phyloP scores from a whole-genome alignment of 1,140 invertebrate genomes.

The Oppia nitens region DNA sequence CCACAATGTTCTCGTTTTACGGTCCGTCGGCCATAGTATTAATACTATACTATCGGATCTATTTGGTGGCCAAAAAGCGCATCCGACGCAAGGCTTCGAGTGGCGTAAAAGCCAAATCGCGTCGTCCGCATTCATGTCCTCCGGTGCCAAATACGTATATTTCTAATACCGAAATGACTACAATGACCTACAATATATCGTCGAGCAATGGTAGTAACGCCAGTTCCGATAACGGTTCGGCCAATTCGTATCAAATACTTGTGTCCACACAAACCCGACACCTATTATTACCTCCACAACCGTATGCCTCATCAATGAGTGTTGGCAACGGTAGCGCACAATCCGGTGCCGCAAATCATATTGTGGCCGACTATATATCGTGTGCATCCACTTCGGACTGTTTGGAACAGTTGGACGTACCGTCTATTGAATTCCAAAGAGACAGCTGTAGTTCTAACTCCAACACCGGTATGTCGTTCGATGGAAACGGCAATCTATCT shows the following conservation, averaged over 20 bases:
- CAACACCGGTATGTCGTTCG: background rate
- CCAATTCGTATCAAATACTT: background rate
- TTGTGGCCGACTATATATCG: background rate
- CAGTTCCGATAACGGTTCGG: background rate
- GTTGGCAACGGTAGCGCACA: no score
- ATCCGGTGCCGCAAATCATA: no score
- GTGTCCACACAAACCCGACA: background rate
- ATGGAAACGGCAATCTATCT: background rate
- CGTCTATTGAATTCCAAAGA: background rate
- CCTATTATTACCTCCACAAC: background rate
- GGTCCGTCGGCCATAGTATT: slow-evolving; percentile 77
- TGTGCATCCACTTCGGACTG: background rate
- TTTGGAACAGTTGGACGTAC: background rate
- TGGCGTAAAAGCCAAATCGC: background rate
- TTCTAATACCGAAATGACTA: background rate
- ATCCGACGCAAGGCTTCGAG: background rate
- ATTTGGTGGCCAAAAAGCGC: background rate
- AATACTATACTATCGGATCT: slow-evolving; percentile 59
- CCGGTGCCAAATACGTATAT: background rate
- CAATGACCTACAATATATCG: background rate
- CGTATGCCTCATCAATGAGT: background rate
- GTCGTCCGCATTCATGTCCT: background rate
- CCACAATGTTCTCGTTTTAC: slow-evolving; percentile 84
- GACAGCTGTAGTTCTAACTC: background rate
- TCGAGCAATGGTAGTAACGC: background rate